Evolutionary conservation across 2,888 invertebrate species (phyloP).

Genomic region (Brenthis daphne): DNA sequence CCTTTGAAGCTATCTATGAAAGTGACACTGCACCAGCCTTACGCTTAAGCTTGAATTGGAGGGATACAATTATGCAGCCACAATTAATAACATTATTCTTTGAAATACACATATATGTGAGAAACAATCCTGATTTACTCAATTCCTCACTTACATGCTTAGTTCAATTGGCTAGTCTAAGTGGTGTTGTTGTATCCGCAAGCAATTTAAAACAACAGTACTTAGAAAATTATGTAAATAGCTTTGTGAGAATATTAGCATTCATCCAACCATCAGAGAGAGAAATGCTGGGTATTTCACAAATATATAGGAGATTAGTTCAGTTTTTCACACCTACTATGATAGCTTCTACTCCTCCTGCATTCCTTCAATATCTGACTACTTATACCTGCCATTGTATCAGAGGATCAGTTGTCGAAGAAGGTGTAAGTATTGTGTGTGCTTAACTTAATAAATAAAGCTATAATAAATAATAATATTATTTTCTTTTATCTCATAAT

Average conservation of each 20-base stretch:
- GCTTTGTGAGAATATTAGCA: slow-evolving; percentile 71
- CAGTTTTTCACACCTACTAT: slow-evolving; percentile 72
- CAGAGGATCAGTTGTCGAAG: slow-evolving; percentile 71
- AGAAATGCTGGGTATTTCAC: slow-evolving; percentile 73
- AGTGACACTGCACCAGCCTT: slow-evolving; percentile 85
- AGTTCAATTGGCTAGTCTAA: slow-evolving; percentile 85
- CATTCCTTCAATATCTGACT: slow-evolving; percentile 72
- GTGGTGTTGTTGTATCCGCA: slow-evolving; percentile 66
- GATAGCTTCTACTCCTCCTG: slow-evolving; percentile 67
- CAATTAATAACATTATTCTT: slow-evolving; percentile 90
- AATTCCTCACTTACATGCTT: slow-evolving; percentile 91
- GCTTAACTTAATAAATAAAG: not conserved
- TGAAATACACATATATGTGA: slow-evolving; percentile 90
- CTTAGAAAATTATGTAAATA: slow-evolving; percentile 72
- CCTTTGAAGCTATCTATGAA: slow-evolving; percentile 86
- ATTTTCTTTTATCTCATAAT: not conserved
- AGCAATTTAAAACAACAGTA: slow-evolving; percentile 69
- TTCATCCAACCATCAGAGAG: slow-evolving; percentile 70
- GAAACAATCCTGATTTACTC: slow-evolving; percentile 87
- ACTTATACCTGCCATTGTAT: slow-evolving; percentile 72
- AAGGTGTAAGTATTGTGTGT: slow-evolving; percentile 61
- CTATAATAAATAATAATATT: not conserved
- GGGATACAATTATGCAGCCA: slow-evolving; percentile 88
- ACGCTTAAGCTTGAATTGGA: slow-evolving; percentile 86
- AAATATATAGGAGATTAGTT: slow-evolving; percentile 72